Conservation (phyloP, 2,113 vertebrate genomes). For the Chiloscyllium plagiosum region DNA sequence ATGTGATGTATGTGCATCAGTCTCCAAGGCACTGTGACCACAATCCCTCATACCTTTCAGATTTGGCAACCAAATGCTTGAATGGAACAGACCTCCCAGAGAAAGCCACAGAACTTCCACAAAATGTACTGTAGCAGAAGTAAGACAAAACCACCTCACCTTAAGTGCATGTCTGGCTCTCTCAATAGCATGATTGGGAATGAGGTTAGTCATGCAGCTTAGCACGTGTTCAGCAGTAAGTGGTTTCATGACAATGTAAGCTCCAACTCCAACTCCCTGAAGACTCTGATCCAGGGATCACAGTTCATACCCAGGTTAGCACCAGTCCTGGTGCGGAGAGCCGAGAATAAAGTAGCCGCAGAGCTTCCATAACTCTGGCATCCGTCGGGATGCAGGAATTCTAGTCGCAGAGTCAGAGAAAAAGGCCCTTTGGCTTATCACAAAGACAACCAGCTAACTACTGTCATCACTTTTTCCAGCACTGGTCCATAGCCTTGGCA, state of each 20-base stretch:
- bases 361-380: background rate
- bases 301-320: background rate
- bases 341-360: background rate
- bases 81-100: background rate
- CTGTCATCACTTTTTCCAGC: too few relatives aligned
- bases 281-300: background rate
- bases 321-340: background rate
- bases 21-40: background rate
- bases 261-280: background rate
- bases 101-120: background rate
- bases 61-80: background rate
- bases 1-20: background rate
- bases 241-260: background rate
- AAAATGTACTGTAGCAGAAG: background rate
- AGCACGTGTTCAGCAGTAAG: background rate
- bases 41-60: background rate
- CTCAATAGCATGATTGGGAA: background rate
- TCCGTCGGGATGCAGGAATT: too few relatives aligned
- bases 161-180: background rate
- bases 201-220: background rate
- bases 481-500: too few relatives aligned
- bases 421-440: too few relatives aligned
- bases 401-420: too few relatives aligned
- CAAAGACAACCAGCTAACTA: too few relatives aligned
- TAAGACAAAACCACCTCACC: background rate